These are phyloP conservation scores for Arctocebus calabarensis DNA, from an alignment of 2,797 vertebrate genomes.

Conservation along the genomic window DNA sequence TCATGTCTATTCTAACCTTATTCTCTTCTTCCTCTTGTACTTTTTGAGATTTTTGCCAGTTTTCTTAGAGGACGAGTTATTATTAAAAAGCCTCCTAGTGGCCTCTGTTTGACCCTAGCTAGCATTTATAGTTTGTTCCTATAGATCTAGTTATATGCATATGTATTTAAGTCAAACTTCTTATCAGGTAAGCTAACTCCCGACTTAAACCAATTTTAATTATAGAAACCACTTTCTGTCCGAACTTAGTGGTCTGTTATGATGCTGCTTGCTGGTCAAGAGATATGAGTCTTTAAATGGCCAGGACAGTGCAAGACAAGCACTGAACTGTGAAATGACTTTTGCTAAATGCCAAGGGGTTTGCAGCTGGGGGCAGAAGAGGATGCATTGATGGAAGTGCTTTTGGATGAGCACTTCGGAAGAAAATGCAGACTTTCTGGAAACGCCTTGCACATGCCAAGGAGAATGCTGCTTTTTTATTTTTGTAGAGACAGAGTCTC, in stretches of 20 bases:
- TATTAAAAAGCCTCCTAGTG: not conserved
- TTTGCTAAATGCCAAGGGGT: not conserved
- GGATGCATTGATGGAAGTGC: not conserved
- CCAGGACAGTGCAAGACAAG: not conserved
- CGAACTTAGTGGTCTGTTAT: not conserved
- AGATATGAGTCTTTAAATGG: not conserved
- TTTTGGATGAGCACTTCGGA: not conserved
- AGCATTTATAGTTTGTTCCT: not conserved
- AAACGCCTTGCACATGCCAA: constrained; percentile 45
- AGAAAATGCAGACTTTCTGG: constrained; percentile 51
- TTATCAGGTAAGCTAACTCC: not conserved
- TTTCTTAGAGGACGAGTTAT: not conserved
- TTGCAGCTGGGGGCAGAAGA: not conserved
- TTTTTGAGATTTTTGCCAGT: not conserved
- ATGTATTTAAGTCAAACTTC: not conserved
- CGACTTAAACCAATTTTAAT: constrained; percentile 43
- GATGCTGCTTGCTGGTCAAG: not conserved
- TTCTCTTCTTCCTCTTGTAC: not conserved
- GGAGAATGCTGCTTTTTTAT: constrained; percentile 39
- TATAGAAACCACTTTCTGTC: constrained; percentile 22
- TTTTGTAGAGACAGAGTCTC: too few species aligned
- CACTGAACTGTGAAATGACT: not conserved
- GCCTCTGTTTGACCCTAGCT: not conserved
- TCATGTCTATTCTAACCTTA: not conserved
- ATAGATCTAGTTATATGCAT: not conserved